phyloP scores from a whole-genome alignment of 2,113 vertebrate species.

The Patagioenas fasciata region DNA sequence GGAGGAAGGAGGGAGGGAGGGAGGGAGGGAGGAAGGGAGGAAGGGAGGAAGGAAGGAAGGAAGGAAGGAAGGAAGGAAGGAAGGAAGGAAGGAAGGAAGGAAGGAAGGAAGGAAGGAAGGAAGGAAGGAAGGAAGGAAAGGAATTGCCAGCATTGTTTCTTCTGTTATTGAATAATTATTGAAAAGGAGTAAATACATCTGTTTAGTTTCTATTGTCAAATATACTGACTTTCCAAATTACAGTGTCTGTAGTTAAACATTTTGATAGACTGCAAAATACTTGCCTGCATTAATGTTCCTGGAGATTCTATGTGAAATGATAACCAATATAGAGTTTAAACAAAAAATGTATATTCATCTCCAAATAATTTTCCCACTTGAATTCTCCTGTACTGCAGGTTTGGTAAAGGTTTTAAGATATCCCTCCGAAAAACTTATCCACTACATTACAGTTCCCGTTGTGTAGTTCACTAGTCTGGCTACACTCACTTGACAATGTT shows the following conservation, averaged over 20 bases:
- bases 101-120: not conserved
- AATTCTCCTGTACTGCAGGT: not conserved
- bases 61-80: no score
- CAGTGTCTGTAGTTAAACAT: not conserved
- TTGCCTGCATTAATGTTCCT: not conserved
- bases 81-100: no score
- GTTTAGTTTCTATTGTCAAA: not conserved
- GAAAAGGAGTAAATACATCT: not conserved
- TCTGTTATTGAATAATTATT: not conserved
- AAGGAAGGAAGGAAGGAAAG: no score
- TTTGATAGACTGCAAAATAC: not conserved
- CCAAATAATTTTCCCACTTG: not conserved
- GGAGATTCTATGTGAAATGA: not conserved
- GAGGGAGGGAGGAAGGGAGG: no score
- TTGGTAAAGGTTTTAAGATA: not conserved
- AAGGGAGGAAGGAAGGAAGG: no score
- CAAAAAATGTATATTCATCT: not conserved
- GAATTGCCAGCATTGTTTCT: accelerated
- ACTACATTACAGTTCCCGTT: not conserved
- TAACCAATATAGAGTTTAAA: not conserved
- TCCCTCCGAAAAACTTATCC: not conserved
- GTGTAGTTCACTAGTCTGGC: not conserved
- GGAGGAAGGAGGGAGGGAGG: no score
- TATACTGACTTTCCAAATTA: not conserved
- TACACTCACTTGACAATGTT: not conserved